Evolutionary conservation across 2,888 invertebrate genomes (phyloP).

Genomic region (Andrena flavipes): DNA sequence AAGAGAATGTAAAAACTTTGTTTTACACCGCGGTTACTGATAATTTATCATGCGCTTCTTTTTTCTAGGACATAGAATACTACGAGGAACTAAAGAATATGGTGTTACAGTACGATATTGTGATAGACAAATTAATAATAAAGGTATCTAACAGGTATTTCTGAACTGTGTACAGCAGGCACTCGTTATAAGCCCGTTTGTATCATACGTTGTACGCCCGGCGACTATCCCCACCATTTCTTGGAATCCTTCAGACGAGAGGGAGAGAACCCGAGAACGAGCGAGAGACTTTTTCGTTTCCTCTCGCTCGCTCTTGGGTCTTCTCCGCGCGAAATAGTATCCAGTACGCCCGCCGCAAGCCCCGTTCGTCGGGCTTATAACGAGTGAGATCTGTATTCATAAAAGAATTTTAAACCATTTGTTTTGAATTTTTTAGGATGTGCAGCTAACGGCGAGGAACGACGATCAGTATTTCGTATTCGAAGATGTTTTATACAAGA

Average conservation of each 20-base stretch:
- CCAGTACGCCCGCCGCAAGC: no score
- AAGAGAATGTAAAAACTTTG: conserved; percentile 86
- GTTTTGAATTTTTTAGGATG: conserved; percentile 87
- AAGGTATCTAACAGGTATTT: conserved; percentile 86
- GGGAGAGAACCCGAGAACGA: no score
- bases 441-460: conserved; percentile 97
- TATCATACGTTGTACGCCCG: no score
- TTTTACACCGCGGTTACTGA: neutral
- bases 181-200: no score
- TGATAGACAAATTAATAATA: conserved; percentile 97
- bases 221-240: no score
- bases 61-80: conserved; percentile 87
- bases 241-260: no score
- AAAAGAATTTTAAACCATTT: neutral
- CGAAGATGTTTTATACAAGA: conserved; percentile 97
- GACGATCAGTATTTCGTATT: conserved; percentile 99
- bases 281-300: no score
- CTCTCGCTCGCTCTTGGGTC: no score
- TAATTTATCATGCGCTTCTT: neutral
- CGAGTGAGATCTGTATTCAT: neutral
- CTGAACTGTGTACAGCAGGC: neutral
- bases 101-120: conserved; percentile 94
- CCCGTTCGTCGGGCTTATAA: no score
- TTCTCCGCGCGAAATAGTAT: no score
- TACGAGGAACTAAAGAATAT: conserved; percentile 93